These are phyloP conservation scores for Grapholita molesta DNA, from an alignment of 1,140 invertebrate species.

Conservation along the genomic window DNA sequence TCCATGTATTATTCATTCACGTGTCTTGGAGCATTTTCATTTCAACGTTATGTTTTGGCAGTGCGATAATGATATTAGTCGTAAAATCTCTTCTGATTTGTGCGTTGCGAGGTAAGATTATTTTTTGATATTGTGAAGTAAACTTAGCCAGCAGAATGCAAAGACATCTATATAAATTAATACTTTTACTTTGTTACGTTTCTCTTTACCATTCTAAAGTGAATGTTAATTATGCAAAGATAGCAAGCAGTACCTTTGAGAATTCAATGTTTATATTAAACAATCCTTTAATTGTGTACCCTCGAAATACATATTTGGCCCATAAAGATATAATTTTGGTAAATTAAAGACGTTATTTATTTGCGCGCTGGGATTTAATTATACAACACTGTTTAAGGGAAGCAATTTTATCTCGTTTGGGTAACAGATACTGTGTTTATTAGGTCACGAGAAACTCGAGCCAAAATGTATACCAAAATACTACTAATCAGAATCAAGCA, in stretches of 20 bases:
- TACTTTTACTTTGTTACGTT: not conserved
- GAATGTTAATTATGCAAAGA: not conserved
- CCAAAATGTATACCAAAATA: constrained; percentile 15
- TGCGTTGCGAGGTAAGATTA: constrained; percentile 23
- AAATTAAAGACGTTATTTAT: constrained; percentile 16
- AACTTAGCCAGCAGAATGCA: not conserved
- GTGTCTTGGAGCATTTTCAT: constrained; percentile 69
- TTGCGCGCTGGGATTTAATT: constrained; percentile 16
- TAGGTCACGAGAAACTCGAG: constrained; percentile 9
- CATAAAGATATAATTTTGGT: constrained; percentile 13
- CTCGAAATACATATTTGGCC: constrained; percentile 9
- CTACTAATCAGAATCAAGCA: constrained; percentile 8
- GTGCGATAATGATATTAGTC: constrained; percentile 70
- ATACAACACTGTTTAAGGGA: constrained; percentile 1
- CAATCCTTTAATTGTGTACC: constrained; percentile 4
- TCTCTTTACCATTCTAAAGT: not conserved
- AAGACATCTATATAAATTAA: too few species aligned
- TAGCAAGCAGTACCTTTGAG: not conserved
- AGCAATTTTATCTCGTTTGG: constrained; percentile 17
- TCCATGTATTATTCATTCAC: constrained; percentile 75
- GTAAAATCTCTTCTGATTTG: constrained; percentile 47
- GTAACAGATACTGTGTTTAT: constrained; percentile 16
- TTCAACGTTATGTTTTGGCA: constrained; percentile 65
- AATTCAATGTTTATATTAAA: not conserved
- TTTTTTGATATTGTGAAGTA: constrained; percentile 3